These are phyloP conservation scores for Monopterus albus DNA, from an alignment of 2,113 vertebrate genomes.

Conservation along the genomic window DNA sequence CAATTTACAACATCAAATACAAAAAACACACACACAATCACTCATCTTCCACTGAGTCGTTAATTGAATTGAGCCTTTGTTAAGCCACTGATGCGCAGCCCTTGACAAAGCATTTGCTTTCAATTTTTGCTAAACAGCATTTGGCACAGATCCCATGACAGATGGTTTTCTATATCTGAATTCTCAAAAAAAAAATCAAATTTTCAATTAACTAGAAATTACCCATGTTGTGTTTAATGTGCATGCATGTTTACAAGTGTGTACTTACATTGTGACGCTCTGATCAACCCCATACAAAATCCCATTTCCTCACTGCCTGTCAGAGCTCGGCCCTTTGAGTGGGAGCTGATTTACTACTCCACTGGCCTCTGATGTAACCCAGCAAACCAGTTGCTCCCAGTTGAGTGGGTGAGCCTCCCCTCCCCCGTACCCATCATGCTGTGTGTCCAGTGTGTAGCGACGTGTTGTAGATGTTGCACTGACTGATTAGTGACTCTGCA, in stretches of 20 bases:
- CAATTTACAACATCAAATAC: neutral
- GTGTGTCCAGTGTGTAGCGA: constrained; percentile 44
- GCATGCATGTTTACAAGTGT: neutral
- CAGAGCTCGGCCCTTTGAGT: constrained; percentile 11
- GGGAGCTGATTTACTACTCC: constrained; percentile 42
- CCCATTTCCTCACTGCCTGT: neutral
- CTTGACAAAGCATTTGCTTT: constrained; percentile 29
- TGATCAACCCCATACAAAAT: constrained; percentile 3
- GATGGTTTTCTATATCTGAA: constrained; percentile 27
- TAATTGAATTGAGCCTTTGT: constrained; percentile 25
- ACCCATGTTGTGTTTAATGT: neutral
- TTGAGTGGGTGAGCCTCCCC: constrained; percentile 49
- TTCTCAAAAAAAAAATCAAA: constrained; percentile 14
- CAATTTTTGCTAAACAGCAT: constrained; percentile 32
- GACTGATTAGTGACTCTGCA: constrained; percentile 69
- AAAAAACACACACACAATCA: neutral
- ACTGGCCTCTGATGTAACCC: constrained; percentile 27
- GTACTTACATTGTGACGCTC: neutral
- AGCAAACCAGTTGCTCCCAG: constrained; percentile 27
- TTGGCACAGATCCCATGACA: constrained; percentile 14
- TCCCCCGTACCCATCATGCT: constrained; percentile 29
- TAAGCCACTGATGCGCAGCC: constrained; percentile 8
- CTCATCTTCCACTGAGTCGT: constrained; percentile 3
- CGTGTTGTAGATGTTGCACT: constrained; percentile 59
- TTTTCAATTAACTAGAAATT: constrained; percentile 11